phyloP scores from a whole-genome alignment of 2,113 vertebrate species.

The Erythrolamprus reginae region DNA sequence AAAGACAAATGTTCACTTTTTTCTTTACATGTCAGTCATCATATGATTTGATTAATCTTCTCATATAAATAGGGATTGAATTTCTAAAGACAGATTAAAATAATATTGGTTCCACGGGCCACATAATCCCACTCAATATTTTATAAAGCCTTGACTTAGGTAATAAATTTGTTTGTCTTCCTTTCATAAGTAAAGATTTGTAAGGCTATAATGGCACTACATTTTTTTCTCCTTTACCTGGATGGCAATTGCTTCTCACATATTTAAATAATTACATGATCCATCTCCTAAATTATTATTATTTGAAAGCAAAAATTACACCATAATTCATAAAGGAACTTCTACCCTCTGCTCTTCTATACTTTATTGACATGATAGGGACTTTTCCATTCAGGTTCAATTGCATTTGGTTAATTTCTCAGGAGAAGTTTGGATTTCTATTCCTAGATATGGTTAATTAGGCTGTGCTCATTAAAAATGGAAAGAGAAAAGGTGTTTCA shows the following conservation, averaged over 20 bases:
- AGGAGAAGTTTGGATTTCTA: neutral
- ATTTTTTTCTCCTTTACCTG: slow-evolving; percentile 46
- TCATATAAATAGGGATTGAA: slow-evolving; percentile 54
- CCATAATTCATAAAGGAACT: neutral
- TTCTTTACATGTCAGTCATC: slow-evolving; percentile 51
- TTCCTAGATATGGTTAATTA: neutral
- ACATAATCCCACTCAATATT: slow-evolving; percentile 60
- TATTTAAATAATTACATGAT: slow-evolving; percentile 63
- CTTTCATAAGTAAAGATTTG: slow-evolving; percentile 71
- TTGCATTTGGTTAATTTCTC: neutral
- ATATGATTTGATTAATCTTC: slow-evolving; percentile 55
- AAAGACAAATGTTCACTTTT: slow-evolving; percentile 58
- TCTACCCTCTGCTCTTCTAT: neutral
- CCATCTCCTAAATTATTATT: slow-evolving; percentile 47
- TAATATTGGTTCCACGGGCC: slow-evolving; percentile 66
- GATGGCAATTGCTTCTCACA: slow-evolving; percentile 50
- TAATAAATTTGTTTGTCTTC: slow-evolving; percentile 58
- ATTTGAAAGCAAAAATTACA: slow-evolving; percentile 36
- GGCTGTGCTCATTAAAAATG: neutral
- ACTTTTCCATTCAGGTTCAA: neutral
- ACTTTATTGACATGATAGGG: neutral
- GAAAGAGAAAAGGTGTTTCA: neutral
- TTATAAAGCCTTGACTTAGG: slow-evolving; percentile 62
- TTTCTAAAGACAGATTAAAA: slow-evolving; percentile 63
- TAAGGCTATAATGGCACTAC: slow-evolving; percentile 48